Conservation (phyloP, 1,140 invertebrate species). For the Sinella curviseta region DNA sequence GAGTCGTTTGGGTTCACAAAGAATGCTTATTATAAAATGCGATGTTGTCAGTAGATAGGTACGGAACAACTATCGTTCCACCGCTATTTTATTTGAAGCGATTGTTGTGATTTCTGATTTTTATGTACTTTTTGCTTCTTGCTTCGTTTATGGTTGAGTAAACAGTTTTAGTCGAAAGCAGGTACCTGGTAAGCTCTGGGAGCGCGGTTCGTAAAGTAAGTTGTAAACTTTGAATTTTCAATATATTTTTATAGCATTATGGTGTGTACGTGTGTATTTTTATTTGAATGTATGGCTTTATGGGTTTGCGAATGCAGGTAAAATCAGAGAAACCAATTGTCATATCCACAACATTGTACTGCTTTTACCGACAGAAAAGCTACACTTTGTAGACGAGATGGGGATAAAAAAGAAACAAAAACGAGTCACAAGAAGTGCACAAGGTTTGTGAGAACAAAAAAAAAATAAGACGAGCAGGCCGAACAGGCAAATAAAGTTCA, state of each 20-base stretch:
- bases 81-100: not conserved
- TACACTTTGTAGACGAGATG: no score
- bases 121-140: not conserved
- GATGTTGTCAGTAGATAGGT: not conserved
- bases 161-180: not conserved
- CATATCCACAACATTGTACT: no score
- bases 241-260: not conserved
- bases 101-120: constrained; percentile 11
- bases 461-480: not conserved
- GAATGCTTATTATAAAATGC: no score
- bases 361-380: no score
- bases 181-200: not conserved
- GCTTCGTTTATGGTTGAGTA: not conserved
- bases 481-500: constrained; percentile 10
- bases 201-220: no score
- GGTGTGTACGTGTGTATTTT: no score
- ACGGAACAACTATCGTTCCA: not conserved
- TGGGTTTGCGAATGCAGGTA: no score
- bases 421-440: not conserved
- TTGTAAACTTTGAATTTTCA: no score
- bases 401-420: not conserved
- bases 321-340: no score
- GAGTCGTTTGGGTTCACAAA: no score
- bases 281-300: no score
- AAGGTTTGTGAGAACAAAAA: not conserved